Percentiles rank a stretch among this genome's conserved stretches.
Evolutionary conservation across 1,140 invertebrate species (phyloP).

Genomic region (Trichomalopsis sarcophagae): DNA sequence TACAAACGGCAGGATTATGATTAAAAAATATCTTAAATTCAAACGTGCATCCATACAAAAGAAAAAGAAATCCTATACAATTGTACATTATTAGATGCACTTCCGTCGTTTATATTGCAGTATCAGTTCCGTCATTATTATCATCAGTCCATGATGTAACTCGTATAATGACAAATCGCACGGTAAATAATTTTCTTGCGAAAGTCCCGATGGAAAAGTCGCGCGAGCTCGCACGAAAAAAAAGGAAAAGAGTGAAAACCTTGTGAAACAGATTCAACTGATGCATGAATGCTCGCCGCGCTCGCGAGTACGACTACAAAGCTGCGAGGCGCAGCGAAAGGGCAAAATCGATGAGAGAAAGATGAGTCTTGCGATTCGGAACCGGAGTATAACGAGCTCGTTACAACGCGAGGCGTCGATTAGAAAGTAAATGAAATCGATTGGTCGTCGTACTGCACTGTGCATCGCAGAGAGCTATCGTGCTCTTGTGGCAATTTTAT

Average conservation of each 20-base stretch:
- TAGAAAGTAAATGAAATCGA: constrained; percentile 50
- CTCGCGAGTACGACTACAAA: background rate
- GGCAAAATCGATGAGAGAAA: constrained; percentile 25
- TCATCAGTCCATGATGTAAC: constrained; percentile 21
- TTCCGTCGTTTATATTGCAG: background rate
- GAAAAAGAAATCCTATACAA: constrained; percentile 7
- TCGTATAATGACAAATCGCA: constrained; percentile 11
- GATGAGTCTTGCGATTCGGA: constrained; percentile 14
- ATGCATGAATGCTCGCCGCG: constrained; percentile 12
- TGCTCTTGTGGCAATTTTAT: background rate
- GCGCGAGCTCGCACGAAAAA: background rate
- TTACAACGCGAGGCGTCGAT: constrained; percentile 18
- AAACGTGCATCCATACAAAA: background rate
- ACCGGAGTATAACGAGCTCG: constrained; percentile 8
- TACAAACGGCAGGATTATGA: background rate
- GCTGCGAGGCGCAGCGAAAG: background rate
- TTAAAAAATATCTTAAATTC: background rate
- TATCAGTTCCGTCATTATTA: constrained; percentile 42
- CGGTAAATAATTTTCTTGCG: constrained; percentile 29
- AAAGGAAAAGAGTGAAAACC: background rate
- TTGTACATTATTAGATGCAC: constrained; percentile 27
- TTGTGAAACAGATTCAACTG: constrained; percentile 23
- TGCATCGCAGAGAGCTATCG: background rate
- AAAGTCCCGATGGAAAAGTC: constrained; percentile 29
- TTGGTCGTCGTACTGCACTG: background rate